These are phyloP conservation scores for Hippocampus kuda DNA, from an alignment of 2,797 vertebrate genomes.

Conservation along the genomic window DNA sequence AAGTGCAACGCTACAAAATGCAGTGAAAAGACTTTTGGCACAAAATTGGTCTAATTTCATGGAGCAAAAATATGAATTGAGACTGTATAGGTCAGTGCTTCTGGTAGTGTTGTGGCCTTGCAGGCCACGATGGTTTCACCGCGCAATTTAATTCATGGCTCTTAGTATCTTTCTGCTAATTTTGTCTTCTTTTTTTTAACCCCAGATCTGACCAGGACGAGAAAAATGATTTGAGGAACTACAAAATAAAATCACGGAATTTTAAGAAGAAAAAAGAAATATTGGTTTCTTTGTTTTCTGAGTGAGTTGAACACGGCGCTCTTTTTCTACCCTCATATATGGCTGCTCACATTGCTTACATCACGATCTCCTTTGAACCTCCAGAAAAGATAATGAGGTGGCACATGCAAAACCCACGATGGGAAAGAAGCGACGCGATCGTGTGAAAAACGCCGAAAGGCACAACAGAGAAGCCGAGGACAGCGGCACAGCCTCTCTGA, in stretches of 20 bases:
- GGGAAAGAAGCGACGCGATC: constrained; percentile 59
- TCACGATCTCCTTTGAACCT: constrained; percentile 18
- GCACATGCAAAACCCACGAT: constrained; percentile 45
- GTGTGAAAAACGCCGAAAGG: constrained; percentile 38
- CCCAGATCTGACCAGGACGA: constrained; percentile 79
- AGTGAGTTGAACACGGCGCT: constrained; percentile 52
- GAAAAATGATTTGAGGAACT: constrained; percentile 68
- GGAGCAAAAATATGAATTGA: no score
- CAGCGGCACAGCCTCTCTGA: accelerated
- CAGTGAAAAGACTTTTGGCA: no score
- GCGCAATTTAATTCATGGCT: not conserved
- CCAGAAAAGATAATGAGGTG: constrained; percentile 36
- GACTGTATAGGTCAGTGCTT: no score
- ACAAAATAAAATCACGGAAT: constrained; percentile 69
- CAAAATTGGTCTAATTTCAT: no score
- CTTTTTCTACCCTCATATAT: not conserved
- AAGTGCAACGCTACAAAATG: no score
- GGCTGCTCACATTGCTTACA: not conserved
- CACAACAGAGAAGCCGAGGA: constrained; percentile 15
- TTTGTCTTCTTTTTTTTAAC: not conserved
- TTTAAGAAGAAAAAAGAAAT: constrained; percentile 70
- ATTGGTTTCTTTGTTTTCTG: constrained; percentile 67
- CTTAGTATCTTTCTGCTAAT: not conserved
- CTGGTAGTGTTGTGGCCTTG: no score
- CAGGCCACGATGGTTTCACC: no score